Conservation (phyloP, 1,140 invertebrate species). For the Steinernema khuongi region DNA sequence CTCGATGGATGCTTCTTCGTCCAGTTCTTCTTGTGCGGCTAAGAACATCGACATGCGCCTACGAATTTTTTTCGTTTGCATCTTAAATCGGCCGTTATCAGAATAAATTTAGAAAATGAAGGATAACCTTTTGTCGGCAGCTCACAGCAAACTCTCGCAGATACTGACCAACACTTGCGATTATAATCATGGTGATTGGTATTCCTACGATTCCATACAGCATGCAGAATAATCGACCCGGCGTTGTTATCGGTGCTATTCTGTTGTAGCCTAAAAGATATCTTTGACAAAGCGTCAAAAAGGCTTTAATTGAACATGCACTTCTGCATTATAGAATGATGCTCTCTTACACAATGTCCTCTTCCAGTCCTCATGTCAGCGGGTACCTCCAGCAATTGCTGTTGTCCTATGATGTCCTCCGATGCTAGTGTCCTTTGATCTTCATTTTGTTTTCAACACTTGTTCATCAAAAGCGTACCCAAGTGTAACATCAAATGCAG, state of each 20-base stretch:
- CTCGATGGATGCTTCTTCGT: conserved; percentile 38
- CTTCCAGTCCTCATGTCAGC: not conserved
- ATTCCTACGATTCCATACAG: conserved; percentile 11
- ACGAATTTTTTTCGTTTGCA: conserved; percentile 2
- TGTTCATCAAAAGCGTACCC: too few species aligned
- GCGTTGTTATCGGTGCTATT: not conserved
- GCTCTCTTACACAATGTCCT: not conserved
- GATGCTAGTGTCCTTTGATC: too few species aligned
- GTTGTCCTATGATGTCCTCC: too few species aligned
- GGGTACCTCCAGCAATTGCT: too few species aligned
- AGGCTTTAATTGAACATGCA: not conserved
- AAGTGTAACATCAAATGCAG: too few species aligned
- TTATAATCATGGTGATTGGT: conserved; percentile 46
- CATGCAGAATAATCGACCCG: not conserved
- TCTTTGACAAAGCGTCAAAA: not conserved
- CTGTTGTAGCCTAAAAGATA: conserved; percentile 1
- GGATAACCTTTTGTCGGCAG: conserved; percentile 42
- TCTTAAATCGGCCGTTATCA: conserved; percentile 23
- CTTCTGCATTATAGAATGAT: not conserved
- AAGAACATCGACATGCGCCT: not conserved
- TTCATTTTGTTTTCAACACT: too few species aligned
- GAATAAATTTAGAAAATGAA: too few species aligned
- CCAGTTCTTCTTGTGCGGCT: not conserved
- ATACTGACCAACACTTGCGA: conserved; percentile 51
- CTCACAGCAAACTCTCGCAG: conserved; percentile 44